Conservation (phyloP, 23 tunicate species). For the Diplosoma virens region DNA sequence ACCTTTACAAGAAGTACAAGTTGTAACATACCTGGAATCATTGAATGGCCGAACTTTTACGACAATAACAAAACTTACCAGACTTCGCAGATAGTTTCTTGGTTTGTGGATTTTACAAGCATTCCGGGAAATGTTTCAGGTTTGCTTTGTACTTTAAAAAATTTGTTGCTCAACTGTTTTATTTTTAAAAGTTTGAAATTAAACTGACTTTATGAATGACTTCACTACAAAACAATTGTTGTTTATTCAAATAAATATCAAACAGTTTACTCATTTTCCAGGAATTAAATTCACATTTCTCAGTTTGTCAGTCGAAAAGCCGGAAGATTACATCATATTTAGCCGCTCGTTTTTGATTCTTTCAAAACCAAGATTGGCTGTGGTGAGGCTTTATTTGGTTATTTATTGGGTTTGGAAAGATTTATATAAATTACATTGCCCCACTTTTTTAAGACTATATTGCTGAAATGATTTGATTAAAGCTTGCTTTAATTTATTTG, state of each 20-base stretch:
- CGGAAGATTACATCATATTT: constrained; percentile 49
- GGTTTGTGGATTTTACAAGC: constrained; percentile 33
- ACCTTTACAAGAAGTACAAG: background rate
- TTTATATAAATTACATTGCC: too few relatives aligned
- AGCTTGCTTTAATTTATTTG: too few relatives aligned
- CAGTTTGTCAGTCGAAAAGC: constrained; percentile 12
- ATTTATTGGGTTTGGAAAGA: too few relatives aligned
- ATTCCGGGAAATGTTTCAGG: background rate
- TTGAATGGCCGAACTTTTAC: constrained; percentile 58
- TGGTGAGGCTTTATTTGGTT: too few relatives aligned
- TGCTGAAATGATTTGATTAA: too few relatives aligned
- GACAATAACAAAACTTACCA: constrained; percentile 27
- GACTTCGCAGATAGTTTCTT: constrained; percentile 36
- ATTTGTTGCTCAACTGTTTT: too few relatives aligned
- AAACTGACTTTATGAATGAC: too few relatives aligned
- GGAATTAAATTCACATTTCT: constrained; percentile 31
- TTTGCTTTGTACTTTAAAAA: too few relatives aligned
- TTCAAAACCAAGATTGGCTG: constrained; percentile 5
- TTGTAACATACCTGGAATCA: constrained; percentile 37
- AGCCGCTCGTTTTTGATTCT: background rate
- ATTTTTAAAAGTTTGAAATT: too few relatives aligned
- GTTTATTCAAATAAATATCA: too few relatives aligned
- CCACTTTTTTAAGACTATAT: too few relatives aligned
- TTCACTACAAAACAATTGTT: too few relatives aligned
- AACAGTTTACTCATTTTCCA: background rate